Percentiles rank a stretch among this genome's conserved stretches.
Evolutionary conservation across 2,888 invertebrate species (phyloP).

Genomic region (Zaprionus lineosus): DNA sequence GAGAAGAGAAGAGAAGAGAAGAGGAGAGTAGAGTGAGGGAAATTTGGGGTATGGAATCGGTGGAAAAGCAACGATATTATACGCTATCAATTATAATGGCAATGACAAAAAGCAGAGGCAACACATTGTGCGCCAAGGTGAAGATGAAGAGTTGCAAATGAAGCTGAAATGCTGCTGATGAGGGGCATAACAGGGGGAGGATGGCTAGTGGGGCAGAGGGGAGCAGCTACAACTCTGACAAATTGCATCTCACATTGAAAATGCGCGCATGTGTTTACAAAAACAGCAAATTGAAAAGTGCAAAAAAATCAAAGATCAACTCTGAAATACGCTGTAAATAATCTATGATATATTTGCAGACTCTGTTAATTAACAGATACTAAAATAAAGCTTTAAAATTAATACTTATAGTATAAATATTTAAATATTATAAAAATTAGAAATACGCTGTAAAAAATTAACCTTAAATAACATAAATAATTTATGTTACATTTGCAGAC

Average conservation of each 20-base stretch:
- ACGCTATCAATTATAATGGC: conserved; percentile 77
- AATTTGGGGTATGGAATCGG: conserved; percentile 38
- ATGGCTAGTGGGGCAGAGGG: neutral
- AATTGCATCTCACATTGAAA: conserved; percentile 65
- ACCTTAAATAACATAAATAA: no score
- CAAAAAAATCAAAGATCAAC: neutral
- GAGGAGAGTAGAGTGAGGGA: conserved; percentile 7
- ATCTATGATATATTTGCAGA: neutral
- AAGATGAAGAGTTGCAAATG: conserved; percentile 50
- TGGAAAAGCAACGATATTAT: conserved; percentile 68
- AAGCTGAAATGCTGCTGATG: no score
- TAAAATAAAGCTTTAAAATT: neutral
- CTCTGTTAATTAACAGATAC: neutral
- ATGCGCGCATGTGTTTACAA: conserved; percentile 59
- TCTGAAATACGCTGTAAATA: conserved; percentile 25
- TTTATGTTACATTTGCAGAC: no score
- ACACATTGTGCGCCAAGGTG: conserved; percentile 51
- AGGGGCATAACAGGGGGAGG: neutral
- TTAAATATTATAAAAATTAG: no score
- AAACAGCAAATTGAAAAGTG: conserved; percentile 26
- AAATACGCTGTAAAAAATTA: no score
- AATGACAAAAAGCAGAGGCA: conserved; percentile 75
- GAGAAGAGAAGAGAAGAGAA: neutral
- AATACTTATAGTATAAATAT: no score
- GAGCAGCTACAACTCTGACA: conserved; percentile 49